Base-by-base conservation (phyloP, 2,113 vertebrate species). In the Telmatochromis bifrenatus region DNA sequence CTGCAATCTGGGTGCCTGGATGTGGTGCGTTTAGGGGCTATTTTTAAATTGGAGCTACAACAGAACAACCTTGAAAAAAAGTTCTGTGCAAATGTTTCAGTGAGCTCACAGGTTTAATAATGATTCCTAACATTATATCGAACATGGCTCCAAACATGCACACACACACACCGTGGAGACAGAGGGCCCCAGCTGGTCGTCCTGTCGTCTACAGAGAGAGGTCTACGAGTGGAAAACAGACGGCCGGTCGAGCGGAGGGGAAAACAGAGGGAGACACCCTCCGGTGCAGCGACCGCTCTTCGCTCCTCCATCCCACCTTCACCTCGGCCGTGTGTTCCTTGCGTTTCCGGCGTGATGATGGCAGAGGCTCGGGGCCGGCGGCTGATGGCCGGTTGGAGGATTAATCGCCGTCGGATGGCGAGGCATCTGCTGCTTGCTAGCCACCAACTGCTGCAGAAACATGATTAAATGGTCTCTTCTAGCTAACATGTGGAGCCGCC, bases 391-490 rank as follows among this genome's bases (percentile, higher is more conserved):
- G 65, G 88, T 37, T 65, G 84, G 91, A 93, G 94, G 95, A 96
- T 96, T 96, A 94, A 96, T 96, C 80, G 93, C 86, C 86, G 70
- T 89, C 93, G 92, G 91, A 94, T 93, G 94, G 94, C 35, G 87
- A 93, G 92, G 92, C 94, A 96, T 96, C 95, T 96, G 95, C 93
- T 94, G 89, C 93, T 87, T 80, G 73, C 86, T 86, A 87, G 8
- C 89, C 91, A 95, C 96, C 95, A 95, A 95, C 93, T 95, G 95
- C 94, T 92, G 81, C 90, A 73, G 84, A 82, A 93, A 93, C 89
- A 93, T 94, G 94, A 96, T 96, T 91, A 94, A 95, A 94, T 83
- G 90, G 81, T 81, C 82, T 93, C 81, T 83, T 90, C 75, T 81
- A 90, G 82, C 65, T 73, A 87, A 86, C 91, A 93, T 87, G 90